A percentile compares a stretch with the other conserved stretches of the same genome.
phyloP scores from a whole-genome alignment of 2,113 vertebrate genomes.

The Rhizomys pruinosus region DNA sequence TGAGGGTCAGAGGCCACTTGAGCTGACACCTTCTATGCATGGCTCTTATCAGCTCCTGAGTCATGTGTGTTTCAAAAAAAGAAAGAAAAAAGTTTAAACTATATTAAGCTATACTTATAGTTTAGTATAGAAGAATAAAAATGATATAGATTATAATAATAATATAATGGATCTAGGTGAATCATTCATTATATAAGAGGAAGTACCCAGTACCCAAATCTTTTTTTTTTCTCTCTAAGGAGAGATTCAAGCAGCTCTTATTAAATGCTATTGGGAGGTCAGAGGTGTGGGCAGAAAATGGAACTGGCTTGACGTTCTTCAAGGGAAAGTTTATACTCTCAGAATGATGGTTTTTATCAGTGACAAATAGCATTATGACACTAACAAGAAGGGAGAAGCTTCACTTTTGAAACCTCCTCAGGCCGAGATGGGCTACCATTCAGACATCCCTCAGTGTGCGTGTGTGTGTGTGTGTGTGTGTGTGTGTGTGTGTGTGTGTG shows the following conservation, averaged over 20 bases:
- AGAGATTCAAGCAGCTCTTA: slow-evolving; percentile 69
- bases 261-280: slow-evolving; percentile 82
- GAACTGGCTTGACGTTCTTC: slow-evolving; percentile 81
- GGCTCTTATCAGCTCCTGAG: slow-evolving; percentile 65
- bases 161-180: too few relatives aligned
- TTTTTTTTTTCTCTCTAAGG: slow-evolving; percentile 54
- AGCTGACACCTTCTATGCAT: slow-evolving; percentile 38
- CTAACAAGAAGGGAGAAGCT: slow-evolving; percentile 83
- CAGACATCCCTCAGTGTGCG: slow-evolving; percentile 83
- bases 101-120: too few relatives aligned
- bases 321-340: slow-evolving; percentile 82
- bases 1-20: slow-evolving; percentile 75
- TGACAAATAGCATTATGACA: slow-evolving; percentile 85
- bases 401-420: slow-evolving; percentile 84
- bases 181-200: slow-evolving; percentile 54
- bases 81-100: slow-evolving; percentile 53
- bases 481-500: slow-evolving; percentile 80
- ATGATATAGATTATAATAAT: too few relatives aligned
- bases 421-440: slow-evolving; percentile 82
- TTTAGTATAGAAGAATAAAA: too few relatives aligned
- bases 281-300: slow-evolving; percentile 81
- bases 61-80: slow-evolving; percentile 46
- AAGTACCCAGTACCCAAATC: slow-evolving; percentile 78
- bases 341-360: slow-evolving; percentile 85
- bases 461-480: slow-evolving; percentile 61